Evolutionary conservation across 2,113 vertebrate species (phyloP).

Genomic region (Bambusicola thoracicus): DNA sequence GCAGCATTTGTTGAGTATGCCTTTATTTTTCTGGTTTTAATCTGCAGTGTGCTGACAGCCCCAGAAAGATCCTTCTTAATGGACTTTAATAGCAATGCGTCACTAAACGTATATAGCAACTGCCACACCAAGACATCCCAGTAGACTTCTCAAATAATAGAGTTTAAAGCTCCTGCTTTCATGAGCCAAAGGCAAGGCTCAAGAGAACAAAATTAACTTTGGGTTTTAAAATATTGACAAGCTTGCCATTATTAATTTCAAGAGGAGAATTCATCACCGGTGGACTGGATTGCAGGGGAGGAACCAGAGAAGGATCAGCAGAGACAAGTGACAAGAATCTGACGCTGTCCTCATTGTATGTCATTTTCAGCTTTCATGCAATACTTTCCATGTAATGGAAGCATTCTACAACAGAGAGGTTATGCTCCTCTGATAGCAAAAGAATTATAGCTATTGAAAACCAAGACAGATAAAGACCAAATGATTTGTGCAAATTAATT

Average conservation of each 20-base stretch:
- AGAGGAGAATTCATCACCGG: conserved; percentile 25
- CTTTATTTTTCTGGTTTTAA: conserved; percentile 64
- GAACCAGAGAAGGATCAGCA: not conserved
- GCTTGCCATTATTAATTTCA: conserved; percentile 62
- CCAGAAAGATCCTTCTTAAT: conserved; percentile 63
- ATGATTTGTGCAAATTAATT: not conserved
- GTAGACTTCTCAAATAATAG: conserved; percentile 59
- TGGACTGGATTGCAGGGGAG: not conserved
- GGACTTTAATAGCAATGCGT: conserved; percentile 53
- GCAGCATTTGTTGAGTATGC: conserved; percentile 40
- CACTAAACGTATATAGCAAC: conserved; percentile 56
- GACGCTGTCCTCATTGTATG: not conserved
- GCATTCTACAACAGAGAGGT: not conserved
- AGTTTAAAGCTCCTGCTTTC: conserved; percentile 62
- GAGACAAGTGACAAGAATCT: not conserved
- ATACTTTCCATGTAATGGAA: not conserved
- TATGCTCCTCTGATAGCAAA: not conserved
- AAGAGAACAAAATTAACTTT: conserved; percentile 57
- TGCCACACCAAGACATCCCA: conserved; percentile 53
- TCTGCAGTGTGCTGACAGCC: conserved; percentile 56
- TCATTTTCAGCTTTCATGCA: not conserved
- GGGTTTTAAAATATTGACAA: conserved; percentile 62
- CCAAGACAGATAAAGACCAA: not conserved
- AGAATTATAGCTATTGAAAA: not conserved
- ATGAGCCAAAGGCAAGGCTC: conserved; percentile 46